Base-by-base conservation (phyloP, 1,140 invertebrate species). In the Lepeophtheirus salmonis region DNA sequence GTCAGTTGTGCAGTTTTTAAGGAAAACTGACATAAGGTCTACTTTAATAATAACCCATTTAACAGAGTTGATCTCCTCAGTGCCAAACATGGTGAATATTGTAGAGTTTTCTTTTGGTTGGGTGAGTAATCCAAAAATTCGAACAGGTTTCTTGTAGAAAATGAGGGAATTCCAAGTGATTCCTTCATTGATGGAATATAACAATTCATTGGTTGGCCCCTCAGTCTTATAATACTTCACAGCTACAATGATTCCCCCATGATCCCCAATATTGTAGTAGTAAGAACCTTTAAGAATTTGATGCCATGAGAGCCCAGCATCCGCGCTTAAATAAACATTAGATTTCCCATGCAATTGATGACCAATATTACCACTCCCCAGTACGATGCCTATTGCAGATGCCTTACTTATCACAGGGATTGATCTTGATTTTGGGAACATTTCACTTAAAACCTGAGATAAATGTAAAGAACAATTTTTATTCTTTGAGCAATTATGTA, bases 101-200 rank as follows among this genome's bases (percentile, higher is more conserved):
- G 87, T 89, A 0, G 86, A 88, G 69, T 88, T 89, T 70, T 90
- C 86, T 3, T 87, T 88, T 0, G 87, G 87, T 69, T 91, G 87
- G 0, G 86, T 90, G 79, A 90, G 84, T 1, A 91, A 69, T 2
- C 86, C 86, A 70, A 89, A 90, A 14, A 91, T 79, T 14, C 67
- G 74, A 1, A 87, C 75, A 68, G 82, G 78, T 60, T 82, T 76
- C 12, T 79, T 74, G 60, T 79, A 77, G 68, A 92, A 89, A 63
- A 77, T 69, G 65, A 80, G 73, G 21, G 73, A 75, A 30, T 79
- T 72, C 86, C 87, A 94, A 1, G 78, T 81, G 64, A 82, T 78
- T 17, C 88, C 88, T 69, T 90, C 86, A 70, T 92, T 82, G 0
- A 78, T 82, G 0, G 89, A 91, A 69, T 89, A 92, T 50, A 81